phyloP scores from a whole-genome alignment of 2,888 invertebrate species.

The Rhamnusium bicolor region DNA sequence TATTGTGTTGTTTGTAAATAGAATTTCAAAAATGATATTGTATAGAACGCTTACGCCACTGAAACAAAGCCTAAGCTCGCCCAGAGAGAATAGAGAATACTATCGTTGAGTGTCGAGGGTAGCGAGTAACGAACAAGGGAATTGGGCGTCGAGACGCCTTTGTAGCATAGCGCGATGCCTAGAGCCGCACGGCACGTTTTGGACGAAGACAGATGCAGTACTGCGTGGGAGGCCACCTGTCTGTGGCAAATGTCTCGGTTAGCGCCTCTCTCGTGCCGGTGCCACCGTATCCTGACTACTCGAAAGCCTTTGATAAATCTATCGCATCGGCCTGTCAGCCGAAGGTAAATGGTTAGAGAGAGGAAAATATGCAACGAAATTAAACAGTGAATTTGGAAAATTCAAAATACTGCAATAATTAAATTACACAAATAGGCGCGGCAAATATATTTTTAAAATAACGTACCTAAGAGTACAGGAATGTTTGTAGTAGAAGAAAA shows the following conservation, averaged over 20 bases:
- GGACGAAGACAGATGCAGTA: conserved; percentile 44
- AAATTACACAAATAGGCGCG: too few relatives aligned
- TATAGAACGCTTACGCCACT: conserved; percentile 13
- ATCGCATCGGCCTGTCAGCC: conserved; percentile 56
- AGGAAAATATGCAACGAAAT: conserved; percentile 30
- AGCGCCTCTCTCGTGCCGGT: conserved; percentile 61
- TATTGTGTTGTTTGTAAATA: too few relatives aligned
- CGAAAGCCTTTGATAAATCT: conserved; percentile 65
- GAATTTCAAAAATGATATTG: too few relatives aligned
- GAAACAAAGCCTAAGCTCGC: conserved; percentile 23
- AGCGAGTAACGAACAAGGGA: conserved; percentile 21
- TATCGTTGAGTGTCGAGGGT: conserved; percentile 35
- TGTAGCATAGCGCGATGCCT: conserved; percentile 29
- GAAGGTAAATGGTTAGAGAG: conserved; percentile 41
- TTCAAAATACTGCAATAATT: background rate
- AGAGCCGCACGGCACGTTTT: conserved; percentile 14
- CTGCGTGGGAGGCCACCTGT: conserved; percentile 69
- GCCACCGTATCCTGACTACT: conserved; percentile 54
- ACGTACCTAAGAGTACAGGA: too few relatives aligned
- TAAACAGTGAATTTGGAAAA: background rate
- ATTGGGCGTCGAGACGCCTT: conserved; percentile 38
- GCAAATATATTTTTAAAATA: too few relatives aligned
- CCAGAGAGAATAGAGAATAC: conserved; percentile 33
- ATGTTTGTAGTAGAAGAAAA: too few relatives aligned
- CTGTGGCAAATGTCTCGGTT: conserved; percentile 70